Evolutionary conservation across 2,113 vertebrate species (phyloP).

Genomic region (Laticauda laticaudata): DNA sequence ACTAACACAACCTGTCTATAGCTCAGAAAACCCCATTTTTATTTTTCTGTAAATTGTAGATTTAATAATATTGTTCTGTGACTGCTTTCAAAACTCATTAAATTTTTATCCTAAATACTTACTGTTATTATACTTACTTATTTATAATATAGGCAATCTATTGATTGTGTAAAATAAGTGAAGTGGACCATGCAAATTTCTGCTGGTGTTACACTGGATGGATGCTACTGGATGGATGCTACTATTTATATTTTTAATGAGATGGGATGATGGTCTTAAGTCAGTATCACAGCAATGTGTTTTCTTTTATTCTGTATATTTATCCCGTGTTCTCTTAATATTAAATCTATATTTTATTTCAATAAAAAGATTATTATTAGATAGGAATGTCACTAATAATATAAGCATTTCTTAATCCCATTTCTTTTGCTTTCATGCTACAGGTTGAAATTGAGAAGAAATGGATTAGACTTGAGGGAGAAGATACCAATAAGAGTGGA

Average conservation of each 20-base stretch:
- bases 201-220: not conserved
- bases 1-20: not conserved
- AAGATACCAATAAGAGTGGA: conserved; percentile 79
- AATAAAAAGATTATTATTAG: not conserved
- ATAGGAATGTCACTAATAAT: not conserved
- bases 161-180: not conserved
- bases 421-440: conserved; percentile 44
- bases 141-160: not conserved
- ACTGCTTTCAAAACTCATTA: not conserved
- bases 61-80: not conserved
- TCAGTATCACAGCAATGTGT: not conserved
- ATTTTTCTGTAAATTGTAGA: not conserved
- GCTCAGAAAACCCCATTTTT: not conserved
- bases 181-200: not conserved
- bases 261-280: not conserved
- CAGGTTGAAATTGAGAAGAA: conserved; percentile 98
- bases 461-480: conserved; percentile 83
- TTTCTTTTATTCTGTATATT: not conserved
- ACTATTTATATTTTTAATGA: not conserved
- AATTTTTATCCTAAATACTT: not conserved
- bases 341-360: not conserved
- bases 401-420: not conserved
- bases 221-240: too few relatives aligned
- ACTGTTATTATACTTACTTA: not conserved
- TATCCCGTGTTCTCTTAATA: not conserved